Base-by-base conservation (phyloP, 2,113 vertebrate genomes). In the Ptilonorhynchus violaceus region DNA sequence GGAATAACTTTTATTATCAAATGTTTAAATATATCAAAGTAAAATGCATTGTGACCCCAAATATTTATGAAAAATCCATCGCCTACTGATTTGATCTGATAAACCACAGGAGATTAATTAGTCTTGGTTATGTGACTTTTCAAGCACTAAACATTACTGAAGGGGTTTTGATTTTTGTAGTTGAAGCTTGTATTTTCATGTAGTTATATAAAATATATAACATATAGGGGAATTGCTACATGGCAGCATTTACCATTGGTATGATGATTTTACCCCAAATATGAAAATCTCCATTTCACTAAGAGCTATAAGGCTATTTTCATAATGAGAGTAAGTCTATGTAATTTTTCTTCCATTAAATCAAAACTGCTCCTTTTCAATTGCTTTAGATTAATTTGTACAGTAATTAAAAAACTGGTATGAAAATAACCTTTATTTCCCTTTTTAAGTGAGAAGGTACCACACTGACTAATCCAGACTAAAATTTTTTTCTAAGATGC, bases 101-200 rank as follows among this genome's bases (percentile, higher is more conserved):
- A 85, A 96, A 63, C 68, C 93, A 78, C 90, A 82, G 88, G 91
- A 92, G 88, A 86, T 91, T 91, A 96, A 94, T 94, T 96, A 97
- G 50, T 73, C 58, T 66, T 88, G 63, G 55, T 85, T 85, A 90
- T 33, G n/a, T 77, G 90, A 92, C 75, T 92, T 94, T 93, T 78
- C 72, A 93, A 88, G 79, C 56, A 63, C 79, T 96, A 90, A 93
- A 84, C 23, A 84, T 91, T 68, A 59, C 82, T 93, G 68, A 92
- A 88, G 52, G 82, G 64, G 4, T 56, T 95, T 96, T 83, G 17
- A 52, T 85, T 90, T 92, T 85, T 86, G 52, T 86, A 68, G 16
- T 68, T 16, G 78, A 56, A 92, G 69, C 13, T 73, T 83, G 30
- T 69, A 64, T 91, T 91, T 92, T 89, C 56, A 55, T 11, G 5